Percentiles rank a stretch among this genome's conserved stretches.
Evolutionary conservation across 2,888 invertebrate genomes (phyloP).

Genomic region (Ichneumoninae sp.): DNA sequence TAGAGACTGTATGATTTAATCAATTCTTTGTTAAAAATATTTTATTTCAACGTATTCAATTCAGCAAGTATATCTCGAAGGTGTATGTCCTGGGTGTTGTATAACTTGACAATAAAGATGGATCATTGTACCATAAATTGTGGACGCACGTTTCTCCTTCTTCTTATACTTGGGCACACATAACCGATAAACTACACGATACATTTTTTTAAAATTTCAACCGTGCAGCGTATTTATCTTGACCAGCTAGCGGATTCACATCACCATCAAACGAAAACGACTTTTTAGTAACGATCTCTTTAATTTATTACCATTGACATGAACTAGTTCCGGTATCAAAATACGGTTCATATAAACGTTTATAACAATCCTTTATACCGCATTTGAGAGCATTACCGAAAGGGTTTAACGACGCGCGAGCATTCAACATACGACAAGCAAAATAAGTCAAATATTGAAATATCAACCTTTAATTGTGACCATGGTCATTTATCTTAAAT

Average conservation of each 20-base stretch:
- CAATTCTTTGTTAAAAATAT: neutral
- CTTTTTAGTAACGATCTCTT: neutral
- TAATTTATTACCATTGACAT: neutral
- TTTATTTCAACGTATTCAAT: neutral
- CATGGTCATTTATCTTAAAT: constrained; percentile 23
- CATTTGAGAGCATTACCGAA: neutral
- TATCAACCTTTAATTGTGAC: constrained; percentile 31
- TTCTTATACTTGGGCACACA: neutral
- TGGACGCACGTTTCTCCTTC: neutral
- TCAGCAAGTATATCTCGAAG: neutral
- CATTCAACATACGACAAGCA: neutral
- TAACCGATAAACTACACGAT: no score
- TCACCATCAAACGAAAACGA: no score
- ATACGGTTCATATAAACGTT: neutral
- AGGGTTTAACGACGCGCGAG: neutral
- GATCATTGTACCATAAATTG: neutral
- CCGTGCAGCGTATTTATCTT: neutral
- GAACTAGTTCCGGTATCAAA: neutral
- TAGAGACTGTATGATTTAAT: neutral
- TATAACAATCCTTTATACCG: neutral
- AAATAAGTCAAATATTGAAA: neutral
- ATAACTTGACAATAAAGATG: neutral
- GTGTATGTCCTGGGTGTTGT: neutral
- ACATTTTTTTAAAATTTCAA: no score
- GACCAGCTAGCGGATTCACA: no score